Conservation (phyloP, 2,113 vertebrate species). For the Pavo muticus region DNA sequence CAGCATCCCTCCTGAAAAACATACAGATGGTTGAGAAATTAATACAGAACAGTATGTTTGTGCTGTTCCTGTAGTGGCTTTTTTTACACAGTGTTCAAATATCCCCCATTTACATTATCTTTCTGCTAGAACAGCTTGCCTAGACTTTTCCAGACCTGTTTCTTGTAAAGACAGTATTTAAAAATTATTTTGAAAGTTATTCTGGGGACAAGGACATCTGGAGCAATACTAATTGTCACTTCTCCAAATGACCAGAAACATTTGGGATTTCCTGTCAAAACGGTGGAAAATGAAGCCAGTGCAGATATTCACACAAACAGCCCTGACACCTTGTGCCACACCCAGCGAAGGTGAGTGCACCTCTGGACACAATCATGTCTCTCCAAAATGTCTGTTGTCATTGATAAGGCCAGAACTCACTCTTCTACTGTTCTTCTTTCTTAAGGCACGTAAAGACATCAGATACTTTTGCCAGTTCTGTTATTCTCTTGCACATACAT, state of each 20-base stretch:
- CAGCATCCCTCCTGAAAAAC: not conserved
- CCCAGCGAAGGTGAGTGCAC: not conserved
- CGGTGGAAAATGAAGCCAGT: not conserved
- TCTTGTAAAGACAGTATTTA: constrained; percentile 13
- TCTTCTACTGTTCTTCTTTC: not conserved
- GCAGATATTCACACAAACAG: not conserved
- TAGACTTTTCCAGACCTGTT: not conserved
- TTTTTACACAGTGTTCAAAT: not conserved
- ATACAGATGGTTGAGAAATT: not conserved
- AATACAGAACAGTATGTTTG: not conserved
- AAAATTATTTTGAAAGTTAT: constrained; percentile 43
- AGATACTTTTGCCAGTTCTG: not conserved
- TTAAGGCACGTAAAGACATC: not conserved
- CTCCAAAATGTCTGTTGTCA: not conserved
- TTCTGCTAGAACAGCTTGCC: not conserved
- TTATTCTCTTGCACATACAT: not conserved
- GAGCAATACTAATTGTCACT: not conserved
- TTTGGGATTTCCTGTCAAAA: constrained; percentile 19
- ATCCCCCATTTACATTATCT: constrained; percentile 6
- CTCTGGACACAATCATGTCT: not conserved
- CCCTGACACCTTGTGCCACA: not conserved
- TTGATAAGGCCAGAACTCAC: not conserved
- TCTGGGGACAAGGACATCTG: constrained; percentile 1
- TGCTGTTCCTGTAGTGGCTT: not conserved
- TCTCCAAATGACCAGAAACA: constrained; percentile 50